A percentile compares a stretch with the other conserved stretches of the same genome.
phyloP scores from a whole-genome alignment of 1,140 invertebrate species.

The Leptinotarsa undecemlineata region DNA sequence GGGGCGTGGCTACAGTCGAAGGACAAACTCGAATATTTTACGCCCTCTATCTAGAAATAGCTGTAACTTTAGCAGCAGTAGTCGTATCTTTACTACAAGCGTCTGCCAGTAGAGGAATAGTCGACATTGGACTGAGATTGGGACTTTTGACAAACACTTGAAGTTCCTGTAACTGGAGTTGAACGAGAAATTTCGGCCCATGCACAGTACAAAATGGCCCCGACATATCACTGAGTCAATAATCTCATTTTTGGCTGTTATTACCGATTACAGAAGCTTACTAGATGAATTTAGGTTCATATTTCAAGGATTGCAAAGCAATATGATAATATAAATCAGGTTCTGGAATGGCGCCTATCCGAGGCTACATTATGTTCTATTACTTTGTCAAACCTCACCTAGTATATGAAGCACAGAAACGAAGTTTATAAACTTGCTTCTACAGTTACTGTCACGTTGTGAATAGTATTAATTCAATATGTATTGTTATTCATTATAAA shows the following conservation, averaged over 20 bases:
- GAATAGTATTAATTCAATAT: too few species aligned
- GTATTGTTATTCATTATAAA: too few species aligned
- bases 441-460: too few species aligned
- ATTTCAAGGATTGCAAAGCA: too few species aligned
- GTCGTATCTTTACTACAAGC: conserved; percentile 63
- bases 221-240: background rate
- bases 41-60: conserved; percentile 69
- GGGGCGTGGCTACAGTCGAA: conserved; percentile 65
- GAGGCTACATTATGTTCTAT: too few species aligned
- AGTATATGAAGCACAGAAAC: too few species aligned
- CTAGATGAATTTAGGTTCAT: too few species aligned
- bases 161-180: conserved; percentile 14
- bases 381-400: too few species aligned
- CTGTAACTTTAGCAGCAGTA: conserved; percentile 65
- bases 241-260: background rate
- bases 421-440: too few species aligned
- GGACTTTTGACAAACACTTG: conserved; percentile 60
- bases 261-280: too few species aligned
- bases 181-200: background rate
- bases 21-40: conserved; percentile 66
- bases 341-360: too few species aligned
- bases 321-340: too few species aligned
- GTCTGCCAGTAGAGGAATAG: conserved; percentile 61
- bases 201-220: background rate
- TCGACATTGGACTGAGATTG: conserved; percentile 61